These are phyloP conservation scores for Okamejei kenojei DNA, from an alignment of 2,797 vertebrate species.

Conservation along the genomic window DNA sequence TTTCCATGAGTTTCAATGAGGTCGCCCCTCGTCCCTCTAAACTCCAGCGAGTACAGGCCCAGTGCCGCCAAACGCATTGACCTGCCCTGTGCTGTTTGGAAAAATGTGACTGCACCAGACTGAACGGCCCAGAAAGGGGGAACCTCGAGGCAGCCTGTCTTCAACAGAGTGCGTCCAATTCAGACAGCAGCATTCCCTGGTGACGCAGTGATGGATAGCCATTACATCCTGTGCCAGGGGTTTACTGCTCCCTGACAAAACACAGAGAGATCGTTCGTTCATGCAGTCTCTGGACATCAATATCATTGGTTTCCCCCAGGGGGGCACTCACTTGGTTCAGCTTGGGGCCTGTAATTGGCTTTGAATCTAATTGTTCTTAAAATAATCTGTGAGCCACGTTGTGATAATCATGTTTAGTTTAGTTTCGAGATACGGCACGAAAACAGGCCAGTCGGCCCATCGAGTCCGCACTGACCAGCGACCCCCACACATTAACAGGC, in stretches of 20 bases:
- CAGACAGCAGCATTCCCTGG: neutral
- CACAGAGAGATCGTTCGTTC: neutral
- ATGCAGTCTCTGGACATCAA: neutral
- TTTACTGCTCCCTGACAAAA: neutral
- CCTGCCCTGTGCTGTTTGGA: too few species aligned
- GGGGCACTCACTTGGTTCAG: neutral
- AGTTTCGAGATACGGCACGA: too few species aligned
- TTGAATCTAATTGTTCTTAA: neutral
- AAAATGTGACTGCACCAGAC: neutral
- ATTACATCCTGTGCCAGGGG: neutral
- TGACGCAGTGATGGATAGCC: neutral
- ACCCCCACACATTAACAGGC: too few species aligned
- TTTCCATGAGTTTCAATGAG: too few species aligned
- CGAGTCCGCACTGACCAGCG: too few species aligned
- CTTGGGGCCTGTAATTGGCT: too few species aligned
- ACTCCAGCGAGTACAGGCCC: too few species aligned
- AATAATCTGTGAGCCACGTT: neutral
- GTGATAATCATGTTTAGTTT: neutral
- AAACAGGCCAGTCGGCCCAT: too few species aligned
- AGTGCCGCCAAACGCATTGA: too few species aligned
- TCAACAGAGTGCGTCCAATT: neutral
- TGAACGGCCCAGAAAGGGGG: too few species aligned
- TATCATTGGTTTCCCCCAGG: neutral
- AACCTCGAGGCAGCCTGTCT: too few species aligned
- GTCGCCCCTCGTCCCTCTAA: too few species aligned